Evolutionary conservation across 2,113 vertebrate species (phyloP).

Genomic region (Ictidomys tridecemlineatus): DNA sequence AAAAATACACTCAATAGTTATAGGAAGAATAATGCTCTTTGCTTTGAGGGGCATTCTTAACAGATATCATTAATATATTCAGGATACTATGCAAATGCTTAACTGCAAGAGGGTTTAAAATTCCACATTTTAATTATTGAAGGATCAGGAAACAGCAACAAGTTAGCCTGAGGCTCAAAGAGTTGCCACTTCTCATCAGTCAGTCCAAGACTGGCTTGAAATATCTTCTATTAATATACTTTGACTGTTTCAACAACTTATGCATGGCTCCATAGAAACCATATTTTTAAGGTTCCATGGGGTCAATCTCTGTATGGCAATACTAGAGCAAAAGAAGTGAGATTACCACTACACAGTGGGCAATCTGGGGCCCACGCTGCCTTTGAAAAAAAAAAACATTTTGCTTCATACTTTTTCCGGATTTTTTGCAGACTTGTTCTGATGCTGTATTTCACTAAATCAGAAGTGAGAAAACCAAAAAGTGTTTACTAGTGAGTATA

Average conservation of each 20-base stretch:
- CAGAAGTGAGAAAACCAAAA: conserved; percentile 50
- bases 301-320: conserved; percentile 62
- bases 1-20: conserved; percentile 64
- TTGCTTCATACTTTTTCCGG: conserved; percentile 77
- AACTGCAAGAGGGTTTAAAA: conserved; percentile 66
- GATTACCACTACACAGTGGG: neutral
- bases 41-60: conserved; percentile 77
- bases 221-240: conserved; percentile 77
- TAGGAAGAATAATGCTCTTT: conserved; percentile 62
- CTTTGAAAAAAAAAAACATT: conserved; percentile 67
- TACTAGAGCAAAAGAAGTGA: conserved; percentile 52
- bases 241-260: conserved; percentile 79
- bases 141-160: conserved; percentile 77
- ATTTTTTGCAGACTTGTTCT: conserved; percentile 76
- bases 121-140: conserved; percentile 78
- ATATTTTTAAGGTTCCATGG: conserved; percentile 52
- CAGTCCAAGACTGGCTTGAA: conserved; percentile 78
- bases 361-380: conserved; percentile 72
- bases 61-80: conserved; percentile 76
- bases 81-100: conserved; percentile 36
- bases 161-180: conserved; percentile 74
- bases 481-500: conserved; percentile 70
- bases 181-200: conserved; percentile 63
- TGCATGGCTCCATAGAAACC: conserved; percentile 58
- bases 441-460: conserved; percentile 71